Evolutionary conservation across 37 sponge, comb jelly and placozoan genomes (phyloP).

Genomic region (Lycopodina hypogea): DNA sequence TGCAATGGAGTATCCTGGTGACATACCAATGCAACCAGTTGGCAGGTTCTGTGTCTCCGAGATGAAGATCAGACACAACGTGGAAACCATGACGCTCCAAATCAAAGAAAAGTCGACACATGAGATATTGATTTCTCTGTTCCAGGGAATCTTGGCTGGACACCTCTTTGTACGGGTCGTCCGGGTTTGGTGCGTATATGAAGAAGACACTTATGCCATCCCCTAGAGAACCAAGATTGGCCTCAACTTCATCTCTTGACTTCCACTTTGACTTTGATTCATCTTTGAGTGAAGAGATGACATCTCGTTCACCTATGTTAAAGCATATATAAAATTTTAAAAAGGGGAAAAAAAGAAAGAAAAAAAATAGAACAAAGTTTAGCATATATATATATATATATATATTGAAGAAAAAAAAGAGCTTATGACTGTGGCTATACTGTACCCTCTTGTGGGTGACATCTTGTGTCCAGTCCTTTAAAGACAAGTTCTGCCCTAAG

Average conservation of each 20-base stretch:
- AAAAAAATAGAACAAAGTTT: no score
- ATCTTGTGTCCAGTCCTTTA: no score
- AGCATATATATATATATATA: no score
- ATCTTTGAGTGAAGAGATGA: not conserved
- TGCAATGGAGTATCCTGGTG: slow-evolving; percentile 27
- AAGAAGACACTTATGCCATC: slow-evolving; percentile 47
- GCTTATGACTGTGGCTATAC: no score
- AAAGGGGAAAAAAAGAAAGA: no score
- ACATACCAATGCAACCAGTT: slow-evolving; percentile 47
- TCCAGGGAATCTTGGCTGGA: not conserved
- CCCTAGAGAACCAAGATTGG: slow-evolving; percentile 19
- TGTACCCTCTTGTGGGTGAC: no score
- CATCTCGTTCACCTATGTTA: not conserved
- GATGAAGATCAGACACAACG: slow-evolving; percentile 31
- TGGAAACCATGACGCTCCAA: slow-evolving; percentile 9
- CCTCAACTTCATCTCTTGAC: slow-evolving; percentile 13
- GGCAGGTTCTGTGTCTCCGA: slow-evolving; percentile 16
- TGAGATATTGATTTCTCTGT: not conserved
- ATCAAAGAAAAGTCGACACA: slow-evolving; percentile 2
- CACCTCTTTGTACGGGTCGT: slow-evolving; percentile 10
- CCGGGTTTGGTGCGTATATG: slow-evolving; percentile 50
- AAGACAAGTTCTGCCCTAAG: no score
- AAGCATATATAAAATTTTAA: no score
- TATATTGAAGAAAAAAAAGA: no score
- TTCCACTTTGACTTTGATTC: not conserved